A percentile compares a stretch with the other conserved stretches of the same genome.
These are phyloP conservation scores for Drosophila melanosoma DNA, from an alignment of 2,888 invertebrate genomes.

Conservation along the genomic window DNA sequence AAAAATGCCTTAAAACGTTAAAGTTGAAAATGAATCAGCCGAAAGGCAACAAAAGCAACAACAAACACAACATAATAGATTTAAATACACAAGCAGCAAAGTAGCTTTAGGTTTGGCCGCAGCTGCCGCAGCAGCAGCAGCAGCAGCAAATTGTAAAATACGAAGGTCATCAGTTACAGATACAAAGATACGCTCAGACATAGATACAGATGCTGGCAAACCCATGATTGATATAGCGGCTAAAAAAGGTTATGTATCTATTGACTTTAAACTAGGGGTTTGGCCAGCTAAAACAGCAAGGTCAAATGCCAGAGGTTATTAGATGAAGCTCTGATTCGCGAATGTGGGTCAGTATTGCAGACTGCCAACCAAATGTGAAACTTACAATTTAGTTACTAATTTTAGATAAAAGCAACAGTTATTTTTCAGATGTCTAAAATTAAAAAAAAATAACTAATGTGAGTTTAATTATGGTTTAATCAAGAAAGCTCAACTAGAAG, in stretches of 20 bases:
- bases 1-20: constrained; percentile 48
- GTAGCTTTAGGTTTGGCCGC: constrained; percentile 68
- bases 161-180: constrained; percentile 77
- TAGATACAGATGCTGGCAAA: constrained; percentile 50
- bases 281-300: constrained; percentile 50
- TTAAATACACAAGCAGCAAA: constrained; percentile 52
- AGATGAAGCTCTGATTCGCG: constrained; percentile 15
- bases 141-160: constrained; percentile 66
- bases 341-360: constrained; percentile 42
- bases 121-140: constrained; percentile 36
- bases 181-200: constrained; percentile 45
- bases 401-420: background rate
- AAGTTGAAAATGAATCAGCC: constrained; percentile 67
- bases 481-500: background rate
- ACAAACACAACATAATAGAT: constrained; percentile 43
- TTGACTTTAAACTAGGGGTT: constrained; percentile 58
- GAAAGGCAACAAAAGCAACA: constrained; percentile 43
- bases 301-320: constrained; percentile 44
- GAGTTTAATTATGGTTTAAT: background rate
- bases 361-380: background rate
- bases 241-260: constrained; percentile 60
- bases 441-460: background rate
- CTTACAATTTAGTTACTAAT: background rate
- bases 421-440: background rate
- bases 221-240: constrained; percentile 72